Evolutionary conservation across 2,797 vertebrate genomes (phyloP).

Genomic region (Anguilla anguilla): DNA sequence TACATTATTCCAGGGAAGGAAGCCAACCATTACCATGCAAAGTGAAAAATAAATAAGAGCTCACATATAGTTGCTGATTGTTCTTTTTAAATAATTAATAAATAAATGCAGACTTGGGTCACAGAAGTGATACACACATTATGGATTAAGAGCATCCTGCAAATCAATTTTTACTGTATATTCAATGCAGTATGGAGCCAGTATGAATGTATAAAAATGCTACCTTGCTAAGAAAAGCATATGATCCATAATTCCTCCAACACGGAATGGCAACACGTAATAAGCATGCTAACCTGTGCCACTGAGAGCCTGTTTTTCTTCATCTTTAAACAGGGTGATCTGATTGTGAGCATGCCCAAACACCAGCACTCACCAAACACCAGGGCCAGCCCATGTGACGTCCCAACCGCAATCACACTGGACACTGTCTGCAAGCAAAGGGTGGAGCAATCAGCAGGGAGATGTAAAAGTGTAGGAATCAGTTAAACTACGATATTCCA

Average conservation of each 20-base stretch:
- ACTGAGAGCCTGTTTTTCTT: constrained; percentile 49
- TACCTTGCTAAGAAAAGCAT: background rate
- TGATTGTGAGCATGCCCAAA: constrained; percentile 70
- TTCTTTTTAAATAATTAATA: background rate
- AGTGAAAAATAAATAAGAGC: background rate
- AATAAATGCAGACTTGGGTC: background rate
- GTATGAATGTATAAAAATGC: background rate
- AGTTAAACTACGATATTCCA: background rate
- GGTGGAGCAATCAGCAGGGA: background rate
- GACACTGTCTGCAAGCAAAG: constrained; percentile 80
- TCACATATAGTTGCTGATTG: background rate
- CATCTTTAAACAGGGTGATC: constrained; percentile 23
- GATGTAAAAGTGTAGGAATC: background rate
- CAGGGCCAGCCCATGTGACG: constrained; percentile 91
- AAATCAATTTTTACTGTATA: background rate
- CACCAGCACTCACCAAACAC: constrained; percentile 93
- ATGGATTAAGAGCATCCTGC: background rate
- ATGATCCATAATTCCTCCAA: background rate
- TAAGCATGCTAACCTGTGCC: constrained; percentile 41
- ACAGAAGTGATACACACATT: background rate
- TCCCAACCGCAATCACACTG: constrained; percentile 92
- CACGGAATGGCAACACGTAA: background rate
- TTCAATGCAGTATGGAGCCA: background rate
- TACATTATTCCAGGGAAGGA: background rate
- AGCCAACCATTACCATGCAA: background rate